Base-by-base conservation (phyloP, 2,888 invertebrate species). In the Branchinecta sandiegonensis region DNA sequence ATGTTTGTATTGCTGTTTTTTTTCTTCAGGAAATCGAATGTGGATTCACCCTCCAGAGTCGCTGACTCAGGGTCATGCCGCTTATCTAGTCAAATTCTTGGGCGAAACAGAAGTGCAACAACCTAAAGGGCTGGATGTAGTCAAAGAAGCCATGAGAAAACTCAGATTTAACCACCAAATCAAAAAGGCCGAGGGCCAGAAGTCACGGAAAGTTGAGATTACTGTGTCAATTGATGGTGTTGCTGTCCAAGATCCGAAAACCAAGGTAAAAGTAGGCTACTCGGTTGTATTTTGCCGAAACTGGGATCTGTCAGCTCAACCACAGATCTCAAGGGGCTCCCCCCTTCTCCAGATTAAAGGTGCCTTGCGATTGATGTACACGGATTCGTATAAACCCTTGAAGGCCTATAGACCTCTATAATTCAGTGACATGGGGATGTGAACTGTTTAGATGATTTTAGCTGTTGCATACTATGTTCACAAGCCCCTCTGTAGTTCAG, bases 161-260 rank as follows among this genome's bases (percentile, higher is more conserved):
- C 83, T 97, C 73, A 91, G 94, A 80, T 94, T 96, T 79, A 89
- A 88, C 71, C 91, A 94, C 76, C 94, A 94, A 76, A 81, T 94
- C 75, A 88, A 89, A 77, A 92, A 94, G 76, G 90, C 93, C 75
- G 87, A 90, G 72, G 94, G 91, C 65, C 88, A 89, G 74, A 95
- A 95, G 79, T 86, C 89, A 77, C 86, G 88, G 75, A 75, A 74
- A 72, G 89, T 92, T 14, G 96, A 96, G 78, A 85, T 97, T 72
- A 94, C 94, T n/a, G 91, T 97, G 72, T 96, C 94, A 68, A 90
- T 94, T 68, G 94, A 97, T 80, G 96, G 95, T 65, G 94, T 97
- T 66, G 93, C 94, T 69, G 89, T 97, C 74, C 88, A 90, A 78
- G 89, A 89, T 72, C 81, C 82, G 72, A 83, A 84, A 75, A 79